These are phyloP conservation scores for Actinostola sp. DNA, from an alignment of 92 coral and sea anemone genomes.

Conservation along the genomic window DNA sequence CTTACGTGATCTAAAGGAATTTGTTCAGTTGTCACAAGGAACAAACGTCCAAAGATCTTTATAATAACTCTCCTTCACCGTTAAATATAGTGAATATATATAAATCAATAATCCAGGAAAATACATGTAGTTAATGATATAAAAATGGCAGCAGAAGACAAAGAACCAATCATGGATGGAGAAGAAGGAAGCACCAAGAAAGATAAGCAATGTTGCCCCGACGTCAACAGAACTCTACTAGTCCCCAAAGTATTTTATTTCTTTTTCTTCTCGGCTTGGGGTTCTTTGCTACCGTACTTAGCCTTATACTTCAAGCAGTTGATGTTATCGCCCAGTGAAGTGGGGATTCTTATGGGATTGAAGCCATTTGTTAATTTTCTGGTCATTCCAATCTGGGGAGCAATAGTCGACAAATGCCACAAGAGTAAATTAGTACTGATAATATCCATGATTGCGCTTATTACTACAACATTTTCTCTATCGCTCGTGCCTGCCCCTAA, in stretches of 20 bases:
- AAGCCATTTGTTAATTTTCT: slow-evolving; percentile 98
- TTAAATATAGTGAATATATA: too few relatives aligned
- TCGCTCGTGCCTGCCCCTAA: slow-evolving; percentile 90
- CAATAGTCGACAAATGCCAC: slow-evolving; percentile 97
- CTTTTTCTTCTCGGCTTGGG: slow-evolving; percentile 99
- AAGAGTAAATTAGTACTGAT: slow-evolving; percentile 91
- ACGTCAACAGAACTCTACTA: slow-evolving; percentile 87
- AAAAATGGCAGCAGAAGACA: slow-evolving; percentile 57
- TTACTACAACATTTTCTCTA: slow-evolving; percentile 81
- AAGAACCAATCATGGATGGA: slow-evolving; percentile 60
- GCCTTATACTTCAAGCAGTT: slow-evolving; percentile 97
- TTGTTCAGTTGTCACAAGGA: slow-evolving; percentile 1
- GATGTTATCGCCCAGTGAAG: slow-evolving; percentile 96
- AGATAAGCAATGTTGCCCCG: slow-evolving; percentile 71
- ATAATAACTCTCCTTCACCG: too few relatives aligned
- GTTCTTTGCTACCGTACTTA: slow-evolving; percentile 91
- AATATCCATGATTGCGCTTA: slow-evolving; percentile 87
- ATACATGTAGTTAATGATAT: slow-evolving; percentile 1
- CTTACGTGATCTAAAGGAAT: slow-evolving; percentile 50
- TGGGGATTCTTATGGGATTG: slow-evolving; percentile 96
- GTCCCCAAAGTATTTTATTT: slow-evolving; percentile 92
- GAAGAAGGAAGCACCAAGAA: slow-evolving; percentile 16
- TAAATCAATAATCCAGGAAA: not conserved
- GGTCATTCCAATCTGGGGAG: slow-evolving; percentile 99
- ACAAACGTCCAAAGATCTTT: not conserved